Evolutionary conservation across 2,888 invertebrate genomes (phyloP).

Genomic region (Gymnosoma rotundatum): DNA sequence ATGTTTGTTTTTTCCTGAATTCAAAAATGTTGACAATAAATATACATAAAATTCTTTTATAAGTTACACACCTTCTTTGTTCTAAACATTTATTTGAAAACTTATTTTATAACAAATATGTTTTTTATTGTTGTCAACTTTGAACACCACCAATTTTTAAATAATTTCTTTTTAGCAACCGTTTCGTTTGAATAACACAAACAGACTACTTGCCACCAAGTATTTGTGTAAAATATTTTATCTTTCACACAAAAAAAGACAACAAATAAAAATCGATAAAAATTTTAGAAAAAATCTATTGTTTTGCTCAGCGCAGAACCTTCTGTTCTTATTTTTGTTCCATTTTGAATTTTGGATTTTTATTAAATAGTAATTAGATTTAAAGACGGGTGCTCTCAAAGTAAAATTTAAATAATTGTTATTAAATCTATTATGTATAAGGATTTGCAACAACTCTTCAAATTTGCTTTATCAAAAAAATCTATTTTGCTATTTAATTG

Average conservation of each 20-base stretch:
- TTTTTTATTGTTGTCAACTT: conserved; percentile 40
- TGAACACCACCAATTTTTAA: conserved; percentile 38
- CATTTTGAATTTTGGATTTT: conserved; percentile 42
- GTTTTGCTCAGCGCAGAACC: conserved; percentile 1
- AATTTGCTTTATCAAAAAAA: too few relatives aligned
- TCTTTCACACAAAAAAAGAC: conserved; percentile 54
- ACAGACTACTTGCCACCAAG: conserved; percentile 71
- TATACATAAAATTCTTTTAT: conserved; percentile 3
- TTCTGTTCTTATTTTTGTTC: conserved; percentile 20
- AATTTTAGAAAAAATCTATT: conserved; percentile 21
- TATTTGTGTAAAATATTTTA: conserved; percentile 51
- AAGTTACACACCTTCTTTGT: conserved; percentile 25
- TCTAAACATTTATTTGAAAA: conserved; percentile 19
- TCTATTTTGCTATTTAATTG: too few relatives aligned
- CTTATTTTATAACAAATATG: conserved; percentile 18
- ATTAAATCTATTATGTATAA: too few relatives aligned
- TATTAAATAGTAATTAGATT: conserved; percentile 51
- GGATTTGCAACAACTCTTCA: too few relatives aligned
- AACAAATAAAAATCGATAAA: conserved; percentile 28
- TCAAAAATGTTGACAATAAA: not conserved
- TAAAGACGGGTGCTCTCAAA: conserved; percentile 41
- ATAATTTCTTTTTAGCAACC: conserved; percentile 52
- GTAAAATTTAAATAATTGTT: not conserved
- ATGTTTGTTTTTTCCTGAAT: conserved; percentile 14
- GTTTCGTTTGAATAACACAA: conserved; percentile 71